A percentile compares a stretch with the other conserved stretches of the same genome.
phyloP scores from a whole-genome alignment of 2,797 vertebrate species.

The Myoxocephalus aenaeus region DNA sequence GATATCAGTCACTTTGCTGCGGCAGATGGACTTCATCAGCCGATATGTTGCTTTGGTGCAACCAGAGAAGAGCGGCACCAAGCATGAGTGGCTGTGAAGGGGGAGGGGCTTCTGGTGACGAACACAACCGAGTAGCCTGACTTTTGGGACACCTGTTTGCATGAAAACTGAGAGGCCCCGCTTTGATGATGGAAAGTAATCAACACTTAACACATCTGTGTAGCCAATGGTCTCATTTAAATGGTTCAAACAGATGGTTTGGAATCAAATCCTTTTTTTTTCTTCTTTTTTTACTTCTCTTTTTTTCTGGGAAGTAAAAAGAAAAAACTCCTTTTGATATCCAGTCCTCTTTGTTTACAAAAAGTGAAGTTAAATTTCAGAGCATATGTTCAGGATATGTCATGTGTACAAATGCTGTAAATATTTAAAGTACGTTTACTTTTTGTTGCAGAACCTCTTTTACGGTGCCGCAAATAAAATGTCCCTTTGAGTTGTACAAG shows the following conservation, averaged over 20 bases:
- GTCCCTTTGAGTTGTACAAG: slow-evolving; percentile 14
- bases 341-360: background rate
- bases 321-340: background rate
- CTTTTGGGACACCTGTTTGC: slow-evolving; percentile 78
- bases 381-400: slow-evolving; percentile 19
- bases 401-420: slow-evolving; percentile 17
- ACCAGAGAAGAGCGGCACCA: slow-evolving; percentile 67
- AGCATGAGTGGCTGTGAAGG: slow-evolving; percentile 44
- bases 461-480: slow-evolving; percentile 26
- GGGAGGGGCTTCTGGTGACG: slow-evolving; percentile 31
- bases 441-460: slow-evolving; percentile 18
- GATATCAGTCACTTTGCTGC: slow-evolving; percentile 7
- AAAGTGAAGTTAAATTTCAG: background rate
- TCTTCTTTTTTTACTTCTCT: background rate
- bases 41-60: slow-evolving; percentile 60
- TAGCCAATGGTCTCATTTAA: slow-evolving; percentile 32
- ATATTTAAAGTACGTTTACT: slow-evolving; percentile 14
- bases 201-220: slow-evolving; percentile 48
- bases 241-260: slow-evolving; percentile 66
- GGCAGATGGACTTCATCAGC: slow-evolving; percentile 50
- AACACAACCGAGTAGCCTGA: slow-evolving; percentile 55
- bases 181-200: slow-evolving; percentile 70
- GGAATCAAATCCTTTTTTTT: slow-evolving; percentile 38
- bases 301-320: background rate
- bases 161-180: slow-evolving; percentile 73